Conservation (phyloP, 2,888 invertebrate genomes). For the Sclerodermus sp. region DNA sequence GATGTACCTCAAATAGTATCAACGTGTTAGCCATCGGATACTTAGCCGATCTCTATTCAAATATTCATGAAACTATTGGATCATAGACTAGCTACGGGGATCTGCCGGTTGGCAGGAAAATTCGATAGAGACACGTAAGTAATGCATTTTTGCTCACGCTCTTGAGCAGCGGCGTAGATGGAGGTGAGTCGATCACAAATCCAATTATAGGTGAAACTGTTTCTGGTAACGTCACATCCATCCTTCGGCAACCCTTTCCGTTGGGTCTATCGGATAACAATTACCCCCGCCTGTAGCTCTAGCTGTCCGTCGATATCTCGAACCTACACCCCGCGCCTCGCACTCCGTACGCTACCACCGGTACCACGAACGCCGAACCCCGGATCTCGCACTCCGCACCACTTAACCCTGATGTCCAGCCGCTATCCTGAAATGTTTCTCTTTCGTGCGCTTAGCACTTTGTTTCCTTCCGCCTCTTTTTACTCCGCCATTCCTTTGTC, state of each 20-base stretch:
- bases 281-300: constrained; percentile 25
- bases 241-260: constrained; percentile 34
- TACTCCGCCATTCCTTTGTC: no score
- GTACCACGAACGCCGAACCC: no score
- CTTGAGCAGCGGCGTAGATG: constrained; percentile 8
- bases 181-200: constrained; percentile 32
- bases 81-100: neutral
- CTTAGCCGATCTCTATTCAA: constrained; percentile 1
- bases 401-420: no score
- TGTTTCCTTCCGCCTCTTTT: no score
- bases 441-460: no score
- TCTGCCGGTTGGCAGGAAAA: neutral
- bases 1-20: no score
- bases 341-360: constrained; percentile 11
- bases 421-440: no score
- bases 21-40: no score
- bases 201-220: constrained; percentile 42
- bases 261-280: constrained; percentile 38
- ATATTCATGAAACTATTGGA: constrained; percentile 5
- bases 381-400: no score
- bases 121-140: constrained; percentile 21
- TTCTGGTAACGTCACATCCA: constrained; percentile 39
- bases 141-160: constrained; percentile 23
- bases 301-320: constrained; percentile 33
- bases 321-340: constrained; percentile 12